phyloP scores from a whole-genome alignment of 2,888 invertebrate genomes.

The Marasmarcha lunaedactyla region DNA sequence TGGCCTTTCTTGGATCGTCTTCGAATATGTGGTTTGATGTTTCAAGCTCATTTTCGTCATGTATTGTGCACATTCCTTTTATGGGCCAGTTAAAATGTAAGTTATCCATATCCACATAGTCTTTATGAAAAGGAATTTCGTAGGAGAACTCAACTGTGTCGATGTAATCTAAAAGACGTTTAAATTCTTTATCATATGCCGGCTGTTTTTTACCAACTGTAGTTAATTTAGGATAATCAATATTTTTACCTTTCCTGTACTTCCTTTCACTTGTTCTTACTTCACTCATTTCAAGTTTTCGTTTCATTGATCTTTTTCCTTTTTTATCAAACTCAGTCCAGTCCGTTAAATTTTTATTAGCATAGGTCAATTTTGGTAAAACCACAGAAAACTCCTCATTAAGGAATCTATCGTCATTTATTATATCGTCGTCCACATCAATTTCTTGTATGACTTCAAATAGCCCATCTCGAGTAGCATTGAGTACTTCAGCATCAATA shows the following conservation, averaged over 20 bases:
- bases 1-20: conserved; percentile 14
- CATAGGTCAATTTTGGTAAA: conserved; percentile 35
- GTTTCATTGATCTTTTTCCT: conserved; percentile 22
- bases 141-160: conserved; percentile 51
- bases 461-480: conserved; percentile 8
- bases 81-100: conserved; percentile 42
- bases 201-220: conserved; percentile 22
- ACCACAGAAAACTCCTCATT: neutral
- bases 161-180: conserved; percentile 37
- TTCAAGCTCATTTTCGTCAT: conserved; percentile 15
- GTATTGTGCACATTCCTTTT: conserved; percentile 14
- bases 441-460: conserved; percentile 14
- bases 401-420: conserved; percentile 10
- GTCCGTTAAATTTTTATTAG: conserved; percentile 14
- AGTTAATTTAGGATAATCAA: conserved; percentile 40
- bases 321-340: conserved; percentile 6
- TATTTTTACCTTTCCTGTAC: conserved; percentile 44
- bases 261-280: conserved; percentile 9
- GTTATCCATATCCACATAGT: conserved; percentile 32
- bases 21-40: conserved; percentile 25
- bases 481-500: conserved; percentile 6
- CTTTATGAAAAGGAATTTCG: conserved; percentile 43
- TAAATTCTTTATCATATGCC: conserved; percentile 39
- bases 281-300: conserved; percentile 34
- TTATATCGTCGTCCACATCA: conserved; percentile 4